Evolutionary conservation across 2,888 invertebrate genomes (phyloP).

Genomic region (Epinotia brunnichana): DNA sequence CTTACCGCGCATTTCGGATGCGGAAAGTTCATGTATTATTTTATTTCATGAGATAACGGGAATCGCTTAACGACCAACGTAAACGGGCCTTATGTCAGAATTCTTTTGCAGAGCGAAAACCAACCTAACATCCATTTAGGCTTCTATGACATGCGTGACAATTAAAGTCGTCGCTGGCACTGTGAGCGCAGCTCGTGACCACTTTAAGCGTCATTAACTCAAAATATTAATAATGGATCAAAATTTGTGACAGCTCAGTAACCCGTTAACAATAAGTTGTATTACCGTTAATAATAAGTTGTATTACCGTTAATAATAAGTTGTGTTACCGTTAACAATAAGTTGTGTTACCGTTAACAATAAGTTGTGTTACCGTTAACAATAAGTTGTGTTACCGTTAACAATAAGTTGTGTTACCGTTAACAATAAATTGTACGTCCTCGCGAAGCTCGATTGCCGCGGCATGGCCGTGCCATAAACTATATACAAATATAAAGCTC

Average conservation of each 20-base stretch:
- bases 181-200: not conserved
- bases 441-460: constrained; percentile 18
- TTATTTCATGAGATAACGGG: too few species aligned
- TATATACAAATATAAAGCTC: constrained; percentile 43
- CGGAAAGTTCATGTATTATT: too few species aligned
- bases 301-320: not conserved
- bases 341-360: constrained; percentile 1
- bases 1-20: too few species aligned
- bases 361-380: not conserved
- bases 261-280: not conserved
- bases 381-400: too few species aligned
- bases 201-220: not conserved
- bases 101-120: not conserved
- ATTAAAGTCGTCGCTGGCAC: not conserved
- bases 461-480: constrained; percentile 18
- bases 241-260: not conserved
- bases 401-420: too few species aligned
- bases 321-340: not conserved
- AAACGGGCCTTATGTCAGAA: too few species aligned
- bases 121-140: not conserved
- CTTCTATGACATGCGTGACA: not conserved
- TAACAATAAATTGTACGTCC: constrained; percentile 1
- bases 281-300: not conserved
- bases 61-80: too few species aligned
- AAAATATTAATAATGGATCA: not conserved